phyloP scores from a whole-genome alignment of 2,113 vertebrate species.

The Hymenochirus boettgeri region DNA sequence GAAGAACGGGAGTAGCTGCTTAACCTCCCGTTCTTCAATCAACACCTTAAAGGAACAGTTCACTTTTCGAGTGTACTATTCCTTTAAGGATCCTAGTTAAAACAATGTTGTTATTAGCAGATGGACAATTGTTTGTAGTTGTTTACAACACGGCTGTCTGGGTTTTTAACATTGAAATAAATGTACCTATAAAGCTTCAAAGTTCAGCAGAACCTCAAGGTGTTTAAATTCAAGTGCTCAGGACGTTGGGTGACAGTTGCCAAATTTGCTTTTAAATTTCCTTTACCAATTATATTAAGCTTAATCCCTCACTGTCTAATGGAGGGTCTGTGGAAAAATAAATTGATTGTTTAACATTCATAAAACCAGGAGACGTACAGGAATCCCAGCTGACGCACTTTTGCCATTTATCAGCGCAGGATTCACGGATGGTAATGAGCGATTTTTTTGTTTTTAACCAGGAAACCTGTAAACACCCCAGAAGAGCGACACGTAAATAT shows the following conservation, averaged over 20 bases:
- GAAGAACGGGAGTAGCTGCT: no score
- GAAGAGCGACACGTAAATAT: no score
- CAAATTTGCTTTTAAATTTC: slow-evolving; percentile 73
- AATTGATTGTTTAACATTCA: slow-evolving; percentile 36
- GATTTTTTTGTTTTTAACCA: no score
- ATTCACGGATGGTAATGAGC: slow-evolving; percentile 5
- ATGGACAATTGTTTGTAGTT: no score
- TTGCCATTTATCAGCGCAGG: slow-evolving; percentile 27
- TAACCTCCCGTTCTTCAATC: no score
- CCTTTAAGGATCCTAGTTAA: no score
- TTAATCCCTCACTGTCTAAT: slow-evolving; percentile 20
- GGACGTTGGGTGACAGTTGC: slow-evolving; percentile 59
- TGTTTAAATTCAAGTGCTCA: slow-evolving; percentile 59
- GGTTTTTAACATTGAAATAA: slow-evolving; percentile 49
- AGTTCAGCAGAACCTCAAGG: slow-evolving; percentile 56
- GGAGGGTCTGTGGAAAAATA: slow-evolving; percentile 9
- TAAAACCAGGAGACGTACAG: not conserved
- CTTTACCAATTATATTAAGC: slow-evolving; percentile 47
- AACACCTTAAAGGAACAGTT: no score
- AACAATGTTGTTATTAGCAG: no score
- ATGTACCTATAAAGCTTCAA: slow-evolving; percentile 60
- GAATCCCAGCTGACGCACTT: not conserved
- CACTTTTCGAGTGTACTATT: no score
- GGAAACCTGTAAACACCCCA: no score
- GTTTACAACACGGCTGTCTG: no score